Evolutionary conservation across 2,113 vertebrate genomes (phyloP).

Genomic region (Podarcis cretensis): DNA sequence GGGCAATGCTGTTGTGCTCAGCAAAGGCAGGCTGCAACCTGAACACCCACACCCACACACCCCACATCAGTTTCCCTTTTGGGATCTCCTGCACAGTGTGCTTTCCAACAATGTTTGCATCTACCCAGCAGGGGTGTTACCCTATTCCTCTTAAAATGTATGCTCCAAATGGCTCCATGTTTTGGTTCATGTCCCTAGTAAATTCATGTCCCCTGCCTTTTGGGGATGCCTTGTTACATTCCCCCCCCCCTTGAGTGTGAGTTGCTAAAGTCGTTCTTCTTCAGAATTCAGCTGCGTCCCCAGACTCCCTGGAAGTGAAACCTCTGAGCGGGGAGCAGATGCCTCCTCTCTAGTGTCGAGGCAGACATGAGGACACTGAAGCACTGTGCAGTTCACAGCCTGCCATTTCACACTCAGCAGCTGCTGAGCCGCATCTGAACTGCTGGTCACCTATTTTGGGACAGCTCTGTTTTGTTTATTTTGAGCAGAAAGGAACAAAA

Average conservation of each 20-base stretch:
- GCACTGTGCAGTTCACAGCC: not conserved
- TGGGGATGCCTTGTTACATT: not conserved
- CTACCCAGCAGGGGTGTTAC: not conserved
- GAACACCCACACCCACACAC: not conserved
- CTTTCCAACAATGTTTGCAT: not conserved
- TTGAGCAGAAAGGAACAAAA: not conserved
- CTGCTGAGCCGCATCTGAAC: not conserved
- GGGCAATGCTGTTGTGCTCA: not conserved
- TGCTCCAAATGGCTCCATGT: not conserved
- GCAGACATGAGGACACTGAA: not conserved
- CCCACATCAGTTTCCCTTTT: not conserved
- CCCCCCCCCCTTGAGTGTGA: not conserved
- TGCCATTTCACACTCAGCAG: not conserved
- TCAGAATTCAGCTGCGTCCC: not conserved
- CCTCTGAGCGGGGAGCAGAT: not conserved
- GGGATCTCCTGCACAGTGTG: not conserved
- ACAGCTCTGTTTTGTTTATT: no score
- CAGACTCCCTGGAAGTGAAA: not conserved
- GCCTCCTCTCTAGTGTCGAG: no score
- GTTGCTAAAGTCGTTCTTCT: not conserved
- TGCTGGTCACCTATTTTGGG: not conserved
- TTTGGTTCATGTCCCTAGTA: not conserved
- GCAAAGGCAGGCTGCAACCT: not conserved
- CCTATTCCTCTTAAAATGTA: no score
- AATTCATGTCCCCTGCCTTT: not conserved